Percentiles rank a stretch among this genome's conserved stretches.
Conservation (phyloP, 2,113 vertebrate genomes). For the Ameiurus melas region DNA sequence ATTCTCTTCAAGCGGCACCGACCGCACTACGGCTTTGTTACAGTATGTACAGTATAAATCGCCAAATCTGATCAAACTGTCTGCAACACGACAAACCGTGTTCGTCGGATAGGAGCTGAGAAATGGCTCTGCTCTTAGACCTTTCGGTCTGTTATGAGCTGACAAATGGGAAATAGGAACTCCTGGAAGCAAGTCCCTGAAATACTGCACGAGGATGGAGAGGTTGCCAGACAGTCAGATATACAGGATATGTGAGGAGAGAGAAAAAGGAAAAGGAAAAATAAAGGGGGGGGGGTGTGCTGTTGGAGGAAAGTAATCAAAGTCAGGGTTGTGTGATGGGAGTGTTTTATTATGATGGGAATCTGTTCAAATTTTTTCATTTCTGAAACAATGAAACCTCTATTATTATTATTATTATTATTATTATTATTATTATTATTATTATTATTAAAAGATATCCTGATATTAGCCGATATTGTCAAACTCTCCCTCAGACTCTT, state of each 20-base stretch:
- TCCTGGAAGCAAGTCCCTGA: neutral
- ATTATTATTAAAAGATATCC: too few species aligned
- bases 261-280: neutral
- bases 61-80: slow-evolving; percentile 26
- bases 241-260: neutral
- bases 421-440: too few species aligned
- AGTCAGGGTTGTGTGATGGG: neutral
- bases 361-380: neutral
- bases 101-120: neutral
- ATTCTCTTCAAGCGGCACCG: neutral
- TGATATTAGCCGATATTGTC: neutral
- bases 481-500: neutral
- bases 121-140: slow-evolving; percentile 11
- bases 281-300: neutral
- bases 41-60: slow-evolving; percentile 25
- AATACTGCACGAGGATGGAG: neutral
- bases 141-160: slow-evolving; percentile 14
- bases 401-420: too few species aligned
- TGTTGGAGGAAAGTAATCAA: neutral
- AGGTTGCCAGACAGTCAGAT: neutral
- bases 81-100: neutral
- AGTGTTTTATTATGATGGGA: neutral
- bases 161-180: slow-evolving; percentile 24
- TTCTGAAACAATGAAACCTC: too few species aligned
- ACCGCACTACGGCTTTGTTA: neutral